phyloP scores from a whole-genome alignment of 2,113 vertebrate species.

The Zootoca vivipara region DNA sequence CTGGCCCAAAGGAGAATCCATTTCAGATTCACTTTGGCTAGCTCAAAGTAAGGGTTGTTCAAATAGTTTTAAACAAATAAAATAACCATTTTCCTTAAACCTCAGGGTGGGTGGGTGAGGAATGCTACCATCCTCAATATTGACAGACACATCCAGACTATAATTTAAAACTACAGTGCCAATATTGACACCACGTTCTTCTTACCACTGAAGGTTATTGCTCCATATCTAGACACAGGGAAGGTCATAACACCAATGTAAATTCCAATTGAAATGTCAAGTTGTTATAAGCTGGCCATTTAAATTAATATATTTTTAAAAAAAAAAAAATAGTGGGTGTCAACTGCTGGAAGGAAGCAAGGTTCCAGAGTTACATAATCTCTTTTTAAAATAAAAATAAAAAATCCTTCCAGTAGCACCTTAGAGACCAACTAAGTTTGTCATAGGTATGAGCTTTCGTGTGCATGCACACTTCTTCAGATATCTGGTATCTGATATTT shows the following conservation, averaged over 20 bases:
- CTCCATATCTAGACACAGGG: no score
- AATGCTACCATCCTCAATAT: not conserved
- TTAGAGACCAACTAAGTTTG: no score
- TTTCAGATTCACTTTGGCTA: not conserved
- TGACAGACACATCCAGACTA: not conserved
- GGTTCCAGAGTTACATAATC: not conserved
- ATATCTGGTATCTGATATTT: no score
- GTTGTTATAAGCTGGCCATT: not conserved
- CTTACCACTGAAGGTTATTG: not conserved
- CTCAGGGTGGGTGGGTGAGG: not conserved
- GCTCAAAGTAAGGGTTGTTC: not conserved
- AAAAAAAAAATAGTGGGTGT: not conserved
- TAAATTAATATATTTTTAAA: not conserved
- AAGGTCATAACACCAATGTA: not conserved
- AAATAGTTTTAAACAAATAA: not conserved
- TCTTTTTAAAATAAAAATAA: no score
- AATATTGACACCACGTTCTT: not conserved
- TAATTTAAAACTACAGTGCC: not conserved
- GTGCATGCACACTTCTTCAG: no score
- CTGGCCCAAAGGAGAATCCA: not conserved
- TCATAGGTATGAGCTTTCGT: no score
- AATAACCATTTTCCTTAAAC: not conserved
- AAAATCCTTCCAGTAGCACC: no score
- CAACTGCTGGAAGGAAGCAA: not conserved
- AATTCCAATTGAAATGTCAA: conserved; percentile 30